Base-by-base conservation (phyloP, 2,113 vertebrate species). In the Aldabrachelys gigantea region DNA sequence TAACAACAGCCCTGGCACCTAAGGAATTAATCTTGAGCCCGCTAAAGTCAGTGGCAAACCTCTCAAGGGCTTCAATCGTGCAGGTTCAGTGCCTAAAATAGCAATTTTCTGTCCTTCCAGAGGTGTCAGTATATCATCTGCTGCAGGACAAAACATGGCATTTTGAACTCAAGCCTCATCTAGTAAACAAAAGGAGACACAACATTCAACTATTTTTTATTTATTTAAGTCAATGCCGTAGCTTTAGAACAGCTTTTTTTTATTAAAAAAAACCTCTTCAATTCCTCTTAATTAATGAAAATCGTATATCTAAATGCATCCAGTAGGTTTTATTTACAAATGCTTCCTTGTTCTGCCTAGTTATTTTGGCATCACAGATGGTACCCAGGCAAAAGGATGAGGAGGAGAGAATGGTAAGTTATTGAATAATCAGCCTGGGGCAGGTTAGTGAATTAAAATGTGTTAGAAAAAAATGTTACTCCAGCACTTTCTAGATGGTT, bases 401-500 rank as follows among this genome's bases (percentile, higher is more conserved):
- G 89, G 79, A 82, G 59, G 75, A 78, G 83, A 65, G 88, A 91
- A 62, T 50, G 62, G 9, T 84, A 91, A 94, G 82, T 50, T 94
- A 57, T 38, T 85, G 44, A 85, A 5, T 69, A 94, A 84, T 83
- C 44, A 83, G 27, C 81, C 82, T 82, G n/a, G 59, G 79, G 59
- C 62, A 94, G 50, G 44, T 81, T 89, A 81, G n/a, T 85, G 78
- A 95, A 95, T 94, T 92, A 85, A 96, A 96, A 95, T 86, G 57
- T 29, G 47, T 35, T 27, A 21, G n/a, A 6, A 75, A 65, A 91
- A 75, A 89, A 7, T 5, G 10, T 86, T 84, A 50, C 76, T 89
- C 50, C 27, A 86, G 24, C 44, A 86, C 41, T 90, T 96, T 78
- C 21, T 91, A 57, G 13, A 27, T 92, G 24, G 44, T 76, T 91